These are phyloP conservation scores for Tachysurus fulvidraco DNA, from an alignment of 2,113 vertebrate species.

Conservation along the genomic window DNA sequence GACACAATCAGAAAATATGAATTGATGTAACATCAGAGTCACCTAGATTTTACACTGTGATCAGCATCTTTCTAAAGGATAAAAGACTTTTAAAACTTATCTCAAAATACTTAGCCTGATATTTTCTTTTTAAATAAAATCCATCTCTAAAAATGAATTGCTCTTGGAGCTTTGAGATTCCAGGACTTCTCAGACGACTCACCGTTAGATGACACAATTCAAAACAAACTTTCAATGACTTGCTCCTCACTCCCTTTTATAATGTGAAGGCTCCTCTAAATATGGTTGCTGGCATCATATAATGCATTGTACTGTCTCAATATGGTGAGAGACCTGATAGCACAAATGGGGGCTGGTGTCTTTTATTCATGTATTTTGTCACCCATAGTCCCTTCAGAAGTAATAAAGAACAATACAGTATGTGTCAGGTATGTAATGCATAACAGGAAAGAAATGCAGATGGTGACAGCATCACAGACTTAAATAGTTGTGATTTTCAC, in stretches of 20 bases:
- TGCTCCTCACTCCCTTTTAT: slow-evolving; percentile 46
- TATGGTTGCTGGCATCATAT: slow-evolving; percentile 47
- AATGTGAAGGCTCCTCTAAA: slow-evolving; percentile 43
- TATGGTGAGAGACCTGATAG: slow-evolving; percentile 35
- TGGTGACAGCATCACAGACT: not conserved
- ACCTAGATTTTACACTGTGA: not conserved
- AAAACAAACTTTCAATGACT: slow-evolving; percentile 23
- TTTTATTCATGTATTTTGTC: slow-evolving; percentile 26
- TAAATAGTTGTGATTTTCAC: not conserved
- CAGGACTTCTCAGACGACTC: slow-evolving; percentile 2
- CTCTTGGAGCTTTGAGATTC: not conserved
- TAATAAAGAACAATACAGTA: slow-evolving; percentile 1
- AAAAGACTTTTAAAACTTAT: not conserved
- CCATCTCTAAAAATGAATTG: not conserved
- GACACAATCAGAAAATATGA: not conserved
- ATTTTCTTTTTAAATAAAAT: not conserved
- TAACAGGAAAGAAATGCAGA: not conserved
- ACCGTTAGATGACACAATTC: slow-evolving; percentile 40
- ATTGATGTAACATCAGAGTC: not conserved
- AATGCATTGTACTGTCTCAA: slow-evolving; percentile 32
- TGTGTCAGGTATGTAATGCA: slow-evolving; percentile 9
- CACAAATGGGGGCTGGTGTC: not conserved
- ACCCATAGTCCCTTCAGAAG: not conserved
- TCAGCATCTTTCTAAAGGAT: not conserved
- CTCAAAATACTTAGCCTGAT: not conserved